A percentile compares a stretch with the other conserved stretches of the same genome.
These are phyloP conservation scores for Desmodus rotundus DNA, from an alignment of 2,113 vertebrate genomes.

Conservation along the genomic window DNA sequence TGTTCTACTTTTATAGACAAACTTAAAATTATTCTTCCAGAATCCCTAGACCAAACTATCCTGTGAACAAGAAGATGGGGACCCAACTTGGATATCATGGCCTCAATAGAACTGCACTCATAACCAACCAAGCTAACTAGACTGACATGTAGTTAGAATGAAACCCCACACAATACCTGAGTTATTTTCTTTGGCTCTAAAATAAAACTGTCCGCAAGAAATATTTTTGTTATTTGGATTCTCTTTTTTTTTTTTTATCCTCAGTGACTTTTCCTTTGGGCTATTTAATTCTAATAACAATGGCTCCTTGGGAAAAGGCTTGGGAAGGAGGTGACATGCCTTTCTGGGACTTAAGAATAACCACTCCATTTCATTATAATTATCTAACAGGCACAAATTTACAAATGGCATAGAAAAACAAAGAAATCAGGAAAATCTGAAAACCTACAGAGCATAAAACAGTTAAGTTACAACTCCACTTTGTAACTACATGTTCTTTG, in stretches of 20 bases:
- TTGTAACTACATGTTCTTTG: neutral
- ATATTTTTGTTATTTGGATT: slow-evolving; percentile 7
- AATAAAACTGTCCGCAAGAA: neutral
- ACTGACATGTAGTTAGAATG: neutral
- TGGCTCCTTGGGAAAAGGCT: neutral
- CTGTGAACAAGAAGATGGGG: neutral
- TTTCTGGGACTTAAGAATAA: slow-evolving; percentile 9
- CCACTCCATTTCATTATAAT: neutral
- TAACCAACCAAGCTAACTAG: neutral
- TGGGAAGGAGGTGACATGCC: neutral
- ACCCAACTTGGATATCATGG: neutral
- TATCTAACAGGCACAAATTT: slow-evolving; percentile 3
- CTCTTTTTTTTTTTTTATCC: slow-evolving; percentile 16
- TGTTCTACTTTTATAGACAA: neutral
- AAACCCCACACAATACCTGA: neutral
- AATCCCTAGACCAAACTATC: neutral
- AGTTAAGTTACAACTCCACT: neutral
- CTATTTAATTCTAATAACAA: neutral
- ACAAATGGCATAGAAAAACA: neutral
- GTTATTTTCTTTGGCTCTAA: slow-evolving; percentile 20
- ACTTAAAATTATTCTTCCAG: neutral
- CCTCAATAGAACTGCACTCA: neutral
- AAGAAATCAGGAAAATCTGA: neutral
- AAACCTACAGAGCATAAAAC: neutral
- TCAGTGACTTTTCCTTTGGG: slow-evolving; percentile 9